Percentiles rank a stretch among this genome's conserved stretches.
Evolutionary conservation across 2,113 vertebrate genomes (phyloP).

Genomic region (Tachycineta bicolor): DNA sequence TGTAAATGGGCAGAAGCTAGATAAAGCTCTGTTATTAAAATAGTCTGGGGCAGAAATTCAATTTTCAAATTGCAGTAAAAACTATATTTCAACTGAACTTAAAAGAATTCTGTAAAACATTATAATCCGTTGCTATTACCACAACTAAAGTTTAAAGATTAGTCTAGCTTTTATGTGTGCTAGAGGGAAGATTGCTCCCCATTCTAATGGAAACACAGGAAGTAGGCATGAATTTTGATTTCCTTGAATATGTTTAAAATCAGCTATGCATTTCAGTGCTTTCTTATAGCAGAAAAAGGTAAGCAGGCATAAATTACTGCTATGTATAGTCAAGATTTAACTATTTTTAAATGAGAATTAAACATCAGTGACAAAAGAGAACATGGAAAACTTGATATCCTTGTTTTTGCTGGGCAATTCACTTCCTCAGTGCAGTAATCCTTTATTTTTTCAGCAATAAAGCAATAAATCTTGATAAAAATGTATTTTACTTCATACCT

Average conservation of each 20-base stretch:
- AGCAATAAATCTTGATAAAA: not conserved
- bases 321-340: not conserved
- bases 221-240: not conserved
- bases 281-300: not conserved
- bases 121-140: not conserved
- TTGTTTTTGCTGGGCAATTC: not conserved
- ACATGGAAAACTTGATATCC: not conserved
- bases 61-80: not conserved
- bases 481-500: slow-evolving; percentile 6
- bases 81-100: not conserved
- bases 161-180: not conserved
- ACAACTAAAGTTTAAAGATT: not conserved
- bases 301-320: not conserved
- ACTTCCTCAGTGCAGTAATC: not conserved
- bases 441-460: not conserved
- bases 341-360: not conserved
- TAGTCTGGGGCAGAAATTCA: not conserved
- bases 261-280: not conserved
- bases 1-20: not conserved
- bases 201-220: not conserved
- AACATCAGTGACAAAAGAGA: not conserved
- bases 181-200: not conserved
- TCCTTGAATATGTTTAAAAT: not conserved
- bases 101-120: not conserved
- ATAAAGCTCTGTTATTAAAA: not conserved